phyloP scores from a whole-genome alignment of 2,888 invertebrate genomes.

The Dascillus cervinus region DNA sequence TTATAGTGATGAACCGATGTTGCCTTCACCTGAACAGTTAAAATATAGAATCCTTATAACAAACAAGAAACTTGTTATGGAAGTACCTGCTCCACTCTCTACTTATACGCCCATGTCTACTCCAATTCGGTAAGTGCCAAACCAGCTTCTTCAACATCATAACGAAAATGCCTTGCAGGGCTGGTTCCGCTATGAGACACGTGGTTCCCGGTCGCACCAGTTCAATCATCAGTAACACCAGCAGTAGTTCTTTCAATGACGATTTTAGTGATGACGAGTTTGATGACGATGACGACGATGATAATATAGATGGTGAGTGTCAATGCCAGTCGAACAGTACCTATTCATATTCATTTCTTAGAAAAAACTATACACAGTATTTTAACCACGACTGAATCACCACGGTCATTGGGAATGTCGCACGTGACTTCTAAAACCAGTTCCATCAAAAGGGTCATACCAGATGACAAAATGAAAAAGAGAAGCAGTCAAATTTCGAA shows the following conservation, averaged over 20 bases:
- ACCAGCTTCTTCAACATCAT: too few relatives aligned
- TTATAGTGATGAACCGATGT: constrained; percentile 75
- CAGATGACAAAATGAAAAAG: constrained; percentile 51
- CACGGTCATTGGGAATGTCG: constrained; percentile 34
- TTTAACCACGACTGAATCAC: constrained; percentile 35
- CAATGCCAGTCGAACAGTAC: too few relatives aligned
- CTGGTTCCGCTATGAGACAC: constrained; percentile 37
- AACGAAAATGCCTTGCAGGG: too few relatives aligned
- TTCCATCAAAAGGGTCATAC: constrained; percentile 36
- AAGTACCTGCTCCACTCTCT: constrained; percentile 46
- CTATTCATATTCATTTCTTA: constrained; percentile 22
- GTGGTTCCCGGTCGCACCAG: constrained; percentile 55
- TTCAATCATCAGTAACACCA: constrained; percentile 72
- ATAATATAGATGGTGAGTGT: constrained; percentile 64
- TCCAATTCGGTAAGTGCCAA: constrained; percentile 34
- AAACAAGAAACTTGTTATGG: constrained; percentile 74
- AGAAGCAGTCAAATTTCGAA: constrained; percentile 82
- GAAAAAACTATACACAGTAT: constrained; percentile 39
- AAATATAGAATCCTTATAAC: constrained; percentile 85
- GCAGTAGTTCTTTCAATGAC: constrained; percentile 72
- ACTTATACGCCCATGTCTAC: constrained; percentile 34
- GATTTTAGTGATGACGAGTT: constrained; percentile 86
- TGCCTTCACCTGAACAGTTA: constrained; percentile 86
- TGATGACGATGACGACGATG: constrained; percentile 77
- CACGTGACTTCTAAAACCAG: constrained; percentile 39